Evolutionary conservation across 2,797 vertebrate species (phyloP), one percentile per base, ranked within the genome.

Genomic region (Valencia hispanica): DNA sequence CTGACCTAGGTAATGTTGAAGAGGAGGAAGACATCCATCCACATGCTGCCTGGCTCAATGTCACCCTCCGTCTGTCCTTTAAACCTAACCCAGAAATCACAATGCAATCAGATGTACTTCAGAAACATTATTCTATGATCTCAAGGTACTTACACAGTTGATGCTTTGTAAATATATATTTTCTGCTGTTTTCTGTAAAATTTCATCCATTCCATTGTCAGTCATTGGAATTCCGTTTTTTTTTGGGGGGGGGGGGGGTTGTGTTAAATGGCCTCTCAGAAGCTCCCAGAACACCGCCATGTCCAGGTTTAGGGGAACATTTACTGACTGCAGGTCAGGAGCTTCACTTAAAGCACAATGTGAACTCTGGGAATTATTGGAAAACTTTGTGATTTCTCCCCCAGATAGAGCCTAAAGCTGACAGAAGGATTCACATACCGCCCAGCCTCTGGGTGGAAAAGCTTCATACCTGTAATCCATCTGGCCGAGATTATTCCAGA

Each of bases 1-100:
- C 98, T 0, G 97, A 99, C 92, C 94, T 99, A 27, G 98, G 98
- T 99, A 81, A 39, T 25, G 70, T 4, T 15, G 20, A 65, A 39
- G 14, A n/a, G 22, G n/a, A 43, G 14, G 22, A 61, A 34, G 15
- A 9, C 30, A 20, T 61, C 18, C 30, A 20, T 61, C 18, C 18
- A 17, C 30, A 34, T 34, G 57, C 17, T 34, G 7, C 57, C 32
- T 34, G 20, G 1, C 57, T 18, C 30, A 20, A 17, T 17, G 18
- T 30, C 30, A 34, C 57, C 20, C 11, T n/a, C 22, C 11, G 14
- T 8, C 25, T 43, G 65, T n/a, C 41, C 39, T 27, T 4, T 7
- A 36, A 12, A 25, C 10, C 34, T 34, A 39, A 20, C 36, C 34
- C 61, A 66, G 63, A 41, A 66, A 17, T 15, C 5, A n/a, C 39